phyloP scores from a whole-genome alignment of 2,888 invertebrate genomes.

The Agrotis clavis region DNA sequence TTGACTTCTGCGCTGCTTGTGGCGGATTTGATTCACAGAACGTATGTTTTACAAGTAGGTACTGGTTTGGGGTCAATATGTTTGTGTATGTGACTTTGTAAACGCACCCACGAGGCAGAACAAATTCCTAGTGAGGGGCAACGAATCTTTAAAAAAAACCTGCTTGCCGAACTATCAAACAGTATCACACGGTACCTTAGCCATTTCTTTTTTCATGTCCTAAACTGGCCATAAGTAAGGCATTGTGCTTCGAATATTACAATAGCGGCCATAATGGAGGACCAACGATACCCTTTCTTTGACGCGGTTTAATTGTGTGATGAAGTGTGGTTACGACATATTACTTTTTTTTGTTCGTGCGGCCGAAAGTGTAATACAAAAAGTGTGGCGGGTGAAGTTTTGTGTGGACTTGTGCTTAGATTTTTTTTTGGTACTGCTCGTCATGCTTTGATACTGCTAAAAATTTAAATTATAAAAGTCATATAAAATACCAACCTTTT shows the following conservation, averaged over 20 bases:
- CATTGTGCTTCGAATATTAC: constrained; percentile 89
- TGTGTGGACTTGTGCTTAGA: constrained; percentile 27
- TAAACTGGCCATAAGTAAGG: constrained; percentile 89
- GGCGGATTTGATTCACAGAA: too few species aligned
- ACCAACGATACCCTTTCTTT: constrained; percentile 90
- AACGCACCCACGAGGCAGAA: too few species aligned
- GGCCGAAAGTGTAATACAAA: constrained; percentile 71
- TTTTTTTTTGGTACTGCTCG: background rate
- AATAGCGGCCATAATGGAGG: constrained; percentile 88
- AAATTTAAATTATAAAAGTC: background rate
- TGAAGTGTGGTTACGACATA: constrained; percentile 90
- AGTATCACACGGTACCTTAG: constrained; percentile 74
- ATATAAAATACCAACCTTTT: too few species aligned
- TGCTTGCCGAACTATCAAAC: constrained; percentile 41
- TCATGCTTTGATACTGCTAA: background rate
- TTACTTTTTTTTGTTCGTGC: constrained; percentile 75
- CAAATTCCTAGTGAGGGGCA: too few species aligned
- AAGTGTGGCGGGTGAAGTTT: constrained; percentile 63
- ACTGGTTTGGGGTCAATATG: too few species aligned
- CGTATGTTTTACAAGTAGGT: too few species aligned
- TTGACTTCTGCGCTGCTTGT: too few species aligned
- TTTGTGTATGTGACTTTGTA: too few species aligned
- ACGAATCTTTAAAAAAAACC: background rate
- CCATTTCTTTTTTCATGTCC: constrained; percentile 89
- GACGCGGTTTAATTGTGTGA: constrained; percentile 90